phyloP scores from a whole-genome alignment of 2,113 vertebrate genomes.

The Mobula birostris region DNA sequence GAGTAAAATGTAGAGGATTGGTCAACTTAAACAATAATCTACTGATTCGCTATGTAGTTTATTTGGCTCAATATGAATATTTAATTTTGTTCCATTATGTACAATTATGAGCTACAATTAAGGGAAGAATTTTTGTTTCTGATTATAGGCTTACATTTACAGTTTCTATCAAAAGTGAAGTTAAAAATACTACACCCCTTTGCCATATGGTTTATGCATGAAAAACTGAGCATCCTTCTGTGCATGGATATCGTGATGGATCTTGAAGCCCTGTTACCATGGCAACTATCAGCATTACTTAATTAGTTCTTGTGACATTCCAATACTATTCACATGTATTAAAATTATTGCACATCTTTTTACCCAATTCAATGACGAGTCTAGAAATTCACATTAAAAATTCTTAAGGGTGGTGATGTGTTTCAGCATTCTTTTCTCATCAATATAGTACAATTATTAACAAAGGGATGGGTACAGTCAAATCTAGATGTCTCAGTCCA shows the following conservation, averaged over 20 bases:
- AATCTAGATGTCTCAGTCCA: background rate
- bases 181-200: background rate
- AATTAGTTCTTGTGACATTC: background rate
- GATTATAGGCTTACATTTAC: background rate
- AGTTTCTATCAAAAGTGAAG: background rate
- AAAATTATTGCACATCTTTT: too few relatives aligned
- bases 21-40: background rate
- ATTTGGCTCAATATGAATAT: background rate
- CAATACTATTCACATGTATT: background rate
- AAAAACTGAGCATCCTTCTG: background rate
- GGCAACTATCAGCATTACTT: conserved; percentile 1
- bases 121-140: background rate
- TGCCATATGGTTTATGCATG: background rate
- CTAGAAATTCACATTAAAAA: background rate
- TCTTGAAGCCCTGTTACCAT: conserved; percentile 10
- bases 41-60: background rate
- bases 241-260: background rate
- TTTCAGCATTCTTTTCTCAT: background rate
- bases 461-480: background rate
- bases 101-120: background rate
- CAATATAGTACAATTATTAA: background rate
- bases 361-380: background rate
- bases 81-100: background rate
- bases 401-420: background rate
- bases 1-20: background rate